Percentiles rank a stretch among this genome's conserved stretches.
Conservation (phyloP, 2,888 invertebrate genomes). For the Drosophila cognata region DNA sequence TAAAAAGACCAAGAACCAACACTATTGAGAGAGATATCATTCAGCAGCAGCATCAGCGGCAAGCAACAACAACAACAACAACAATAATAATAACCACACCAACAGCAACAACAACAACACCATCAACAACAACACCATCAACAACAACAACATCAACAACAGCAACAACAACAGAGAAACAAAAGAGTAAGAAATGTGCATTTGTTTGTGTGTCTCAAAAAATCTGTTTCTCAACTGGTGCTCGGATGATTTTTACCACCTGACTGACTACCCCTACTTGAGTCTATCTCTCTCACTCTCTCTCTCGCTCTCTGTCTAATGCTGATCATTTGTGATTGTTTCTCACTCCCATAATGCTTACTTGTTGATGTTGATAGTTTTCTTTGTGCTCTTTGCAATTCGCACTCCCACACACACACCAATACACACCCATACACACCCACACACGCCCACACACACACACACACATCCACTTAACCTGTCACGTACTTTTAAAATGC, state of each 20-base stretch:
- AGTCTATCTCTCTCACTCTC: constrained; percentile 2
- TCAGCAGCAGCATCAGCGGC: constrained; percentile 20
- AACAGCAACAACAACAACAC: constrained; percentile 14
- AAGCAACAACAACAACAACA: constrained; percentile 17
- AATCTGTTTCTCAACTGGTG: constrained; percentile 26
- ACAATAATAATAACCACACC: constrained; percentile 13
- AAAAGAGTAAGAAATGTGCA: constrained; percentile 39
- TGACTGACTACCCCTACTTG: constrained; percentile 4
- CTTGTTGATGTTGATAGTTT: constrained; percentile 20
- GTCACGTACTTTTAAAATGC: not conserved
- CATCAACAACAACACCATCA: constrained; percentile 15
- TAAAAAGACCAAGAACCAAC: constrained; percentile 39
- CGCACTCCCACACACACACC: not conserved
- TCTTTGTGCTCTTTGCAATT: constrained; percentile 12
- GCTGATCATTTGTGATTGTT: constrained; percentile 9
- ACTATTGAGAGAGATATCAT: constrained; percentile 13
- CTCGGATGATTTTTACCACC: constrained; percentile 8
- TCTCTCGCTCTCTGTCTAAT: constrained; percentile 5
- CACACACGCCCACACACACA: not conserved
- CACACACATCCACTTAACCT: not conserved
- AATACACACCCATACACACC: no score
- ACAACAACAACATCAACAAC: constrained; percentile 2
- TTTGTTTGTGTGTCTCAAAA: constrained; percentile 22
- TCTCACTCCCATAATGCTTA: constrained; percentile 8
- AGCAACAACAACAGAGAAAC: constrained; percentile 11